Conservation (phyloP, 2,113 vertebrate species). For the Nasalis larvatus region DNA sequence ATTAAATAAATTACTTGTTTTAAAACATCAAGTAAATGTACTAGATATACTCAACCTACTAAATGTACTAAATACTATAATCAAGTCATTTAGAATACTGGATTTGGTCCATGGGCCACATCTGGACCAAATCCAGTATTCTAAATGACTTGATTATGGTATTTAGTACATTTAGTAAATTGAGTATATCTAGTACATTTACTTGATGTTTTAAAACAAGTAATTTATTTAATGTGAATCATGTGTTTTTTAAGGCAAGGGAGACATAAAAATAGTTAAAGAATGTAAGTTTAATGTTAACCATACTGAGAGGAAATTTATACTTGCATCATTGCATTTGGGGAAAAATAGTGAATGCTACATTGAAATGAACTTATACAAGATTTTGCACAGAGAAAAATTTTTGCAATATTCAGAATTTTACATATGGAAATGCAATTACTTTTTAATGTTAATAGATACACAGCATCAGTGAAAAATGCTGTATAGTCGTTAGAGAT, state of each 20-base stretch:
- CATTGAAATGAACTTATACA: background rate
- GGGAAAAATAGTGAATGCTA: background rate
- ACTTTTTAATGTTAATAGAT: background rate
- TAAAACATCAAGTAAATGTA: no score
- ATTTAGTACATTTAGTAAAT: background rate
- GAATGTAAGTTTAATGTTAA: background rate
- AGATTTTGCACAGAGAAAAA: background rate
- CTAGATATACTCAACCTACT: no score
- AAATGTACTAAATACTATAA: no score
- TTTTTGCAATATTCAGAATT: background rate
- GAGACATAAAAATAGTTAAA: background rate
- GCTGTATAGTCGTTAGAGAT: background rate
- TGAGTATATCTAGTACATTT: background rate
- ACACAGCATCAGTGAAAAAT: background rate
- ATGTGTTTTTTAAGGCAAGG: background rate
- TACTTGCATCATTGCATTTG: background rate
- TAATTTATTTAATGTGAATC: slow-evolving; percentile 39
- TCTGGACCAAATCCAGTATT: background rate
- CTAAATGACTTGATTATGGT: background rate
- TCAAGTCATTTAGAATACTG: no score
- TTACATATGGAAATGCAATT: background rate
- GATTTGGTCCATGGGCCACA: background rate
- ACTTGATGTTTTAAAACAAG: background rate
- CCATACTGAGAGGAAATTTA: background rate
- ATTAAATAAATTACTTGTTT: no score